Evolutionary conservation across 2,797 vertebrate genomes (phyloP), one percentile per base, ranked within the genome.

Genomic region (Anguilla megastoma): DNA sequence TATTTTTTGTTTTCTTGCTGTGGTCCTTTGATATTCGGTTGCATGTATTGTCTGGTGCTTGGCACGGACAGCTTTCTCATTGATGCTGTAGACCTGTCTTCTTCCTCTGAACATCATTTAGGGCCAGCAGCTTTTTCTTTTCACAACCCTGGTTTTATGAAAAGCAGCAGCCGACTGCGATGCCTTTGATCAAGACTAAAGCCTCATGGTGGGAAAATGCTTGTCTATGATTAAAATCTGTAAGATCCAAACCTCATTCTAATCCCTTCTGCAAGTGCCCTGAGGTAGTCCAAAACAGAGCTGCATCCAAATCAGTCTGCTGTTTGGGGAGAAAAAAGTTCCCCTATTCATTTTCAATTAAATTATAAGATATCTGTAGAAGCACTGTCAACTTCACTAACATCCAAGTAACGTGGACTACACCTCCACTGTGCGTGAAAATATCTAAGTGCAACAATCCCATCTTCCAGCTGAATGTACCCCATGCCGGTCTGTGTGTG

Each of bases 241-340:
- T 74, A 74, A 74, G 69, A 74, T 74, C 69, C 69, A 74, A 36
- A 33, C 69, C 69, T 74, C 69, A 36, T 36, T 74, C 10, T 74
- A 74, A 74, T 74, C 69, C 69, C 18, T 74, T 36, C 69, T 74
- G 69, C 30, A 74, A 36, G 27, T 36, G 30, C 27, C 69, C 30
- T 5, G 30, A 30, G 30, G 69, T 74, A 74, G 69, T 14, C 30
- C 14, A 3, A 74, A 74, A 74, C 69, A 74, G 9, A 3, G 27
- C 27, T 33, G 69, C 27, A 74, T 74, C 69, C 30, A 74, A 74
- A 74, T 74, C 12, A 74, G 69, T 74, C 69, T 74, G 69, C 12
- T 27, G 63, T 66, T 66, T 63, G 58, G 58, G 56, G 58, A 4
- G 18, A 63, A 66, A 63, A 66, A 56, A 66, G n/a, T 1, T 3